These are phyloP conservation scores for Perdita meconis DNA, from an alignment of 2,888 invertebrate species.

Conservation along the genomic window DNA sequence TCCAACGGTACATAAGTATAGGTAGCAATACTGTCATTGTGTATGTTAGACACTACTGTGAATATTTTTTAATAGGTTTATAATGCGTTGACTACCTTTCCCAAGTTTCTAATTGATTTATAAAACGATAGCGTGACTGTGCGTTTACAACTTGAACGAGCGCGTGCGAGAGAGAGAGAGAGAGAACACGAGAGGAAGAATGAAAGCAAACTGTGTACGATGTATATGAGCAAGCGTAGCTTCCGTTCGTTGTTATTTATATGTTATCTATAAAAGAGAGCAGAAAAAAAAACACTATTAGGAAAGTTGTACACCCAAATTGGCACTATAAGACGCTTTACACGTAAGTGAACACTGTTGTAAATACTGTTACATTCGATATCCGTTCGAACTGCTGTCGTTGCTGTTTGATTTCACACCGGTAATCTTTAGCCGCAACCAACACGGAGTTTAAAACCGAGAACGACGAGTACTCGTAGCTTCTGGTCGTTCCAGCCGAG, in stretches of 20 bases:
- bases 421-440: constrained; percentile 54
- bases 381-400: constrained; percentile 71
- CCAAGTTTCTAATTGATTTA: constrained; percentile 74
- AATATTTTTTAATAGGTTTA: constrained; percentile 83
- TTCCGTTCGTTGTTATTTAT: constrained; percentile 73
- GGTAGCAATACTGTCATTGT: constrained; percentile 77
- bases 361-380: constrained; percentile 76
- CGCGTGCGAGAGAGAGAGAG: constrained; percentile 58
- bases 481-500: constrained; percentile 27
- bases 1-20: constrained; percentile 66
- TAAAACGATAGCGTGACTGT: constrained; percentile 39
- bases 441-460: constrained; percentile 26
- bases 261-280: constrained; percentile 64
- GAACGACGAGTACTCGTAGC: constrained; percentile 37
- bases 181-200: constrained; percentile 47
- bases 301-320: constrained; percentile 73
- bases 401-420: constrained; percentile 69
- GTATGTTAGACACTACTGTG: constrained; percentile 82
- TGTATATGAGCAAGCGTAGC: constrained; percentile 62
- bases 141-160: constrained; percentile 44
- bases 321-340: constrained; percentile 71
- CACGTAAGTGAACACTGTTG: constrained; percentile 74
- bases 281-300: constrained; percentile 64
- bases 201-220: constrained; percentile 30
- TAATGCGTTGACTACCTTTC: constrained; percentile 77